These are phyloP conservation scores for Polypterus bichir DNA, from an alignment of 2,113 vertebrate species.

Conservation along the genomic window DNA sequence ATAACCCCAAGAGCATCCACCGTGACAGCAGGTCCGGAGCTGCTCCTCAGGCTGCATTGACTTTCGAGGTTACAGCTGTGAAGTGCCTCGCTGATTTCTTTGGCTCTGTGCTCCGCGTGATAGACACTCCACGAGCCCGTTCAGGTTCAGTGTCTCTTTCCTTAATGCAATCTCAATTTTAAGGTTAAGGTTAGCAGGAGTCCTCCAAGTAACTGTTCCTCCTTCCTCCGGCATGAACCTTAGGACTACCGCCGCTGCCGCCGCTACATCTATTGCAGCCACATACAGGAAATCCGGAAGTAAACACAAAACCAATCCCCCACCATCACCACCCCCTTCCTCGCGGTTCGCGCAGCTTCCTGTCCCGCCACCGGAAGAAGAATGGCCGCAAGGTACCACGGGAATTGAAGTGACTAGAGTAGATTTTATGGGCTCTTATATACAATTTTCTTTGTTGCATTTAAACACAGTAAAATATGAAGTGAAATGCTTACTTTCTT, in stretches of 20 bases:
- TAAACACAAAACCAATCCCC: constrained; percentile 53
- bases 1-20: constrained; percentile 20
- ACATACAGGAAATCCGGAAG: constrained; percentile 66
- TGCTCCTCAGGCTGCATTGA: constrained; percentile 15
- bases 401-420: constrained; percentile 15
- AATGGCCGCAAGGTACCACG: constrained; percentile 1
- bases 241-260: constrained; percentile 32
- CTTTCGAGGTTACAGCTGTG: constrained; percentile 13
- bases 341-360: constrained; percentile 15
- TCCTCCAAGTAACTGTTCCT: constrained; percentile 22
- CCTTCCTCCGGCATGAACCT: constrained; percentile 42
- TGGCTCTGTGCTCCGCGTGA: constrained; percentile 14
- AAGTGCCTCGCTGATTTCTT: neutral
- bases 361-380: neutral
- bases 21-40: constrained; percentile 21
- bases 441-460: no score
- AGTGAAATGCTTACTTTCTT: no score
- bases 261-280: constrained; percentile 30
- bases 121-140: neutral
- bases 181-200: neutral
- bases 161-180: no score
- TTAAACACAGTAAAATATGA: no score
- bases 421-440: no score
- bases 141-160: constrained; percentile 10
- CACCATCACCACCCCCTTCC: constrained; percentile 25